A percentile compares a stretch with the other conserved stretches of the same genome.
These are phyloP conservation scores for Turritopsis rubra DNA, from an alignment of 30 jellyfish, hydroid and myxozoan species.

Conservation along the genomic window DNA sequence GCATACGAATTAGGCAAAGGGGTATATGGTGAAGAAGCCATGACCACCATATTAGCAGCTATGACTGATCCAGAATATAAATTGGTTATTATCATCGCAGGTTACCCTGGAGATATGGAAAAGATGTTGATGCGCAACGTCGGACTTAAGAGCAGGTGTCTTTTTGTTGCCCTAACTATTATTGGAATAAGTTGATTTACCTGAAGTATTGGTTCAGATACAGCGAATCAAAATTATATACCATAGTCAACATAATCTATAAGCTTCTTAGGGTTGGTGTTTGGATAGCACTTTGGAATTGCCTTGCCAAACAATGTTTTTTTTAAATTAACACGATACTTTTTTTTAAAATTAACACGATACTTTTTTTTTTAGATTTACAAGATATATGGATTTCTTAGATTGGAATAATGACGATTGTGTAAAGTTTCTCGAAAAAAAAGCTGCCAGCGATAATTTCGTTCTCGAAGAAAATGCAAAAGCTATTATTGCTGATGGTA, in stretches of 20 bases:
- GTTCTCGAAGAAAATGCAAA: not conserved
- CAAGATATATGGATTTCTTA: conserved; percentile 10
- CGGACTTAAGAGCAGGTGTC: conserved; percentile 21
- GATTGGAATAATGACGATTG: conserved; percentile 23
- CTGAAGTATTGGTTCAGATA: too few species aligned
- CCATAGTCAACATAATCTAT: too few species aligned
- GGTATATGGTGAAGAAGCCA: conserved; percentile 10
- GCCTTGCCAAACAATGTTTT: too few species aligned
- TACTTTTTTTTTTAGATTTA: conserved; percentile 8
- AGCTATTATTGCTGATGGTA: not conserved
- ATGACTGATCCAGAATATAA: conserved; percentile 27
- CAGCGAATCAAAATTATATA: too few species aligned
- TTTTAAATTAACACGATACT: too few species aligned
- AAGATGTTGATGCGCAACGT: conserved; percentile 5
- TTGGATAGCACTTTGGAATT: too few species aligned
- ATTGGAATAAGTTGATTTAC: not conserved
- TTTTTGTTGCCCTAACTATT: not conserved
- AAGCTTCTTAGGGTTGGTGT: too few species aligned
- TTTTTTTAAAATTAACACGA: not conserved
- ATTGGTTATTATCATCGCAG: conserved; percentile 17
- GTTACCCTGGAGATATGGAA: conserved; percentile 24
- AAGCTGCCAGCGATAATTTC: conserved; percentile 21
- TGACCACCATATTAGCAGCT: conserved; percentile 23
- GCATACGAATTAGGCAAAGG: conserved; percentile 27
- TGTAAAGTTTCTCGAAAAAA: conserved; percentile 14